Base-by-base conservation (phyloP, 1,140 invertebrate genomes). In the Trachymyrmex septentrionalis region DNA sequence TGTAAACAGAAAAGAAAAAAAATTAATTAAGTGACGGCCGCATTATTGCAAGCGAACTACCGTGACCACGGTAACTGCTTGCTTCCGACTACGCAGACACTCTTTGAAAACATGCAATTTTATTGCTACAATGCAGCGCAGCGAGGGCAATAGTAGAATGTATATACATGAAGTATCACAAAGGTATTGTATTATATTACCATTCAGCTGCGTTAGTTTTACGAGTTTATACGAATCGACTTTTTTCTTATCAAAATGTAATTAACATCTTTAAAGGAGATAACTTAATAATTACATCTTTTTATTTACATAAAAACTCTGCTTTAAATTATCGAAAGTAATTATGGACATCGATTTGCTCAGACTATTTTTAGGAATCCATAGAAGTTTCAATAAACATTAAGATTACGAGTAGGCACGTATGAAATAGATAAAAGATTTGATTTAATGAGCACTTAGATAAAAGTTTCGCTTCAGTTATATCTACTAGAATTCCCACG, bases 21-120 rank as follows among this genome's bases (percentile, higher is more conserved):
- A 89, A 89, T 81, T 89, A 76, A 88, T 88, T 57, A 88, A 80
- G 38, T 57, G 55, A 55, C 55, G 69, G 53, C 48, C 7, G 69
- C 69, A 84, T 84, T 84, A 84, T 63, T 75, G 55, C 27, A 50
- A 24, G 80, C 80, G 69, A 21, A 75, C 38, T 59, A 82, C 80
- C 80, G 55, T 84, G 80, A 75, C 80, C 69, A 50, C 38, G 69
- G 38, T 84, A 84, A 84, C 69, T 63, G 44, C 55, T 75, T 44
- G 55, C 69, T 84, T 84, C 80, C 80, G 80, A 75, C 80, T 61
- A 75, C 24, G 12, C 30, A 61, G 67, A 61, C 66, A 69, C 38
- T 82, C 67, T 61, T 48, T 72, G 34, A 82, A 82, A 84, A 84
- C 69, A 82, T 71, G 69, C 57, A 75, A 84, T 84, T 55, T 61